These are phyloP conservation scores for Agapostemon virescens DNA, from an alignment of 2,888 invertebrate species.

Conservation along the genomic window DNA sequence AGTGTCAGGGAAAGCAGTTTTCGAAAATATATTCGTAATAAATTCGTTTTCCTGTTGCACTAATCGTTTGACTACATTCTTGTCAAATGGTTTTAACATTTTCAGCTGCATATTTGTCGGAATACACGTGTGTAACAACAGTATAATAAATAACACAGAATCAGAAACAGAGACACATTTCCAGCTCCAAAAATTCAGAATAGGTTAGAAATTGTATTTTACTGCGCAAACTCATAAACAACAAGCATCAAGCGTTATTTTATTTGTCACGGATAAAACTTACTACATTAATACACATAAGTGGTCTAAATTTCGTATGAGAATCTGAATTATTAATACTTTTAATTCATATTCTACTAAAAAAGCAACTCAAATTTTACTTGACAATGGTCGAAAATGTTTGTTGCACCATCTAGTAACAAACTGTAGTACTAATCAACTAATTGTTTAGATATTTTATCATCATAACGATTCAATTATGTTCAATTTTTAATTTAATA, in stretches of 20 bases:
- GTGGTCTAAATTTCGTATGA: neutral
- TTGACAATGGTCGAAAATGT: neutral
- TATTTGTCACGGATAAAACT: neutral
- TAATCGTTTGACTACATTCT: constrained; percentile 78
- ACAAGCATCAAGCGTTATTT: neutral
- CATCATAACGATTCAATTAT: no score
- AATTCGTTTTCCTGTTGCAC: constrained; percentile 83
- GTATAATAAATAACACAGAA: constrained; percentile 35
- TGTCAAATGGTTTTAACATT: constrained; percentile 76
- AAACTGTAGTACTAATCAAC: neutral
- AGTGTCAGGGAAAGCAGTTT: constrained; percentile 82
- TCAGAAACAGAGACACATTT: constrained; percentile 3
- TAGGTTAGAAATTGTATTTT: constrained; percentile 33
- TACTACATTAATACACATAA: neutral
- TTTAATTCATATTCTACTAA: neutral
- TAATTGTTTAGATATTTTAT: no score
- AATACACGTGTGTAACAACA: constrained; percentile 37
- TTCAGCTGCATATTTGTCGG: constrained; percentile 74
- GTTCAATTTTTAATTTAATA: no score
- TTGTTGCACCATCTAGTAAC: neutral
- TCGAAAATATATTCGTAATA: constrained; percentile 83
- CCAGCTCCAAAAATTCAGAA: neutral
- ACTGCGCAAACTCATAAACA: constrained; percentile 31
- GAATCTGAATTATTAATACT: neutral
- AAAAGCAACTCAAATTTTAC: no score